Conservation (phyloP, 2,113 vertebrate genomes). For the Kryptolebias marmoratus region DNA sequence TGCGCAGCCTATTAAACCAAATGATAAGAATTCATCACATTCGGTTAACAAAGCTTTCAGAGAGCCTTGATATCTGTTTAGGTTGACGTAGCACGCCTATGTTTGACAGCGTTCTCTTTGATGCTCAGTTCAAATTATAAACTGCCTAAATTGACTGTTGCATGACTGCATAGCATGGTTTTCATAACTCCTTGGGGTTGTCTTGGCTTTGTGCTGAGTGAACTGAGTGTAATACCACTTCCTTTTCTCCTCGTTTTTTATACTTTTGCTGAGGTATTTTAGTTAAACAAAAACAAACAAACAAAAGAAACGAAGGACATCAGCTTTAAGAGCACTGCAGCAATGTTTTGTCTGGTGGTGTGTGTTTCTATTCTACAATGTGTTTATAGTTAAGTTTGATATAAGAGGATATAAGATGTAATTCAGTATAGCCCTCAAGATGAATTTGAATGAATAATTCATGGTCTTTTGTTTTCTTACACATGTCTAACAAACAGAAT, state of each 20-base stretch:
- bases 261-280: background rate
- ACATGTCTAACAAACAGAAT: constrained; percentile 25
- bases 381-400: constrained; percentile 22
- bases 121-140: constrained; percentile 28
- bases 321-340: background rate
- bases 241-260: constrained; percentile 12
- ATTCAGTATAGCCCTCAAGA: constrained; percentile 9
- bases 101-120: constrained; percentile 12
- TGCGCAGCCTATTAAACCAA: too few species aligned
- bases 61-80: background rate
- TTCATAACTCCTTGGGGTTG: constrained; percentile 17
- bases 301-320: constrained; percentile 12
- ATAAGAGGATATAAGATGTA: constrained; percentile 2
- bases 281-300: too few species aligned
- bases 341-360: constrained; percentile 2
- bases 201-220: constrained; percentile 11
- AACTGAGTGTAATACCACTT: background rate
- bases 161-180: constrained; percentile 15
- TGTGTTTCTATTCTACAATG: background rate
- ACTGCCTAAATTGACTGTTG: constrained; percentile 46
- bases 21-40: too few species aligned
- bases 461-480: constrained; percentile 29
- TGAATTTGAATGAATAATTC: constrained; percentile 41
- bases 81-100: constrained; percentile 16
- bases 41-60: background rate